Conservation (phyloP, 2,888 invertebrate species). For the Phymatocera aterrima region DNA sequence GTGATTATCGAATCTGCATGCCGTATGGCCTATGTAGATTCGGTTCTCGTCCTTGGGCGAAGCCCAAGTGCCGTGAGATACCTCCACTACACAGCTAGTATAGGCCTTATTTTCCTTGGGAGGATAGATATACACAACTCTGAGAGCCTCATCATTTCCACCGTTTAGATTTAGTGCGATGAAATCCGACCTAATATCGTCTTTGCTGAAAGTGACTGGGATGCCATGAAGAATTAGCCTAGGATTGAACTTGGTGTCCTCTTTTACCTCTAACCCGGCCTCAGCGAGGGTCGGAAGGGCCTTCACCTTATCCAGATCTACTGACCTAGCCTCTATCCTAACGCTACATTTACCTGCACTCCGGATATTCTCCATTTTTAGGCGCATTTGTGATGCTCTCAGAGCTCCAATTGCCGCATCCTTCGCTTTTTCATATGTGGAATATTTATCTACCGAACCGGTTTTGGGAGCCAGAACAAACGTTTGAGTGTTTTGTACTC, state of each 20-base stretch:
- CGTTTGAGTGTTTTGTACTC: background rate
- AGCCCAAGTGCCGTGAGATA: background rate
- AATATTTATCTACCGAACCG: background rate
- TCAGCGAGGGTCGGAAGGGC: background rate
- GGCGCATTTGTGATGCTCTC: conserved; percentile 11
- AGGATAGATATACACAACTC: background rate
- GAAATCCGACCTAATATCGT: conserved; percentile 1
- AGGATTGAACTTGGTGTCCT: conserved; percentile 41
- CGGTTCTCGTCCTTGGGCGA: background rate
- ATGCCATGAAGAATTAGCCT: conserved; percentile 36
- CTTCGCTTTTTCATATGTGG: conserved; percentile 29
- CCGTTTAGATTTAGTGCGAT: background rate
- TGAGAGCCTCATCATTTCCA: background rate
- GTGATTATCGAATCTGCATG: conserved; percentile 44
- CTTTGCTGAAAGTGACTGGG: background rate
- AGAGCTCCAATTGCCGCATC: background rate
- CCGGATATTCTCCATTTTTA: conserved; percentile 7
- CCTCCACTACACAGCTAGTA: background rate
- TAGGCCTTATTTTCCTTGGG: background rate
- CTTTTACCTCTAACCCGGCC: conserved; percentile 27
- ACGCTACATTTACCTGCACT: conserved; percentile 19
- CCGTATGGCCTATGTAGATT: conserved; percentile 23
- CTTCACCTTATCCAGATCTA: conserved; percentile 34
- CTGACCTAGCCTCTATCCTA: conserved; percentile 22
- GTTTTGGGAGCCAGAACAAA: background rate